Evolutionary conservation across 2,888 invertebrate genomes (phyloP), one percentile per base, ranked within the genome.

Genomic region (Tiliacea aurago): DNA sequence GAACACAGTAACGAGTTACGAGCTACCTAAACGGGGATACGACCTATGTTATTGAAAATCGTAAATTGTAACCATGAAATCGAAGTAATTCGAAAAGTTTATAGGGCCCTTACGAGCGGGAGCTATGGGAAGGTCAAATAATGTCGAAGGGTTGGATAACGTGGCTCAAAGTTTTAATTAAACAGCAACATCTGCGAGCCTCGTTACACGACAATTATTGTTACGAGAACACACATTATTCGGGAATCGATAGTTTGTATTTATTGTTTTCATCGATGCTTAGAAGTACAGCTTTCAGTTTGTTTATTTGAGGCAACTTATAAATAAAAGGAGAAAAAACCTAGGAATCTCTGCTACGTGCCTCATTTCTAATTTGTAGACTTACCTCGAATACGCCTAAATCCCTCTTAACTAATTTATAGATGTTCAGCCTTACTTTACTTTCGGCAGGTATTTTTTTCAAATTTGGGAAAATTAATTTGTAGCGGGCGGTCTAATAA

Each of bases 81-180:
- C 84, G 83, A 74, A 84, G 85, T 83, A 80, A 85, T 89, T 86
- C 76, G 83, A 84, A 91, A 93, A 94, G 89, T 93, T 94, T 92
- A 92, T 89, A 87, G 88, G 87, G 88, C 86, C 89, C 89, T 91
- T 88, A 89, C 88, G 88, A 87, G 86, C 81, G 84, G 83, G 86
- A 85, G 88, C 87, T 87, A 90, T 89, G 84, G 88, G 88, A 88
- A 89, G 91, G 90, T 91, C 91, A 93, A 93, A 94, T 94, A 95
- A 91, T 89, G 89, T 91, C 91, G 91, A 93, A 93, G 93, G 95
- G 93, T 88, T 88, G 90, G 89, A 91, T 93, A 93, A 91, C 90
- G 92, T 90, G 89, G 91, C 88, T 91, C 91, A 93, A 95, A 95
- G 93, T 95, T 96, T 96, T 95, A 95, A 95, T 95, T 94, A 95